Evolutionary conservation across 2,113 vertebrate genomes (phyloP).

Genomic region (Cebus imitator): DNA sequence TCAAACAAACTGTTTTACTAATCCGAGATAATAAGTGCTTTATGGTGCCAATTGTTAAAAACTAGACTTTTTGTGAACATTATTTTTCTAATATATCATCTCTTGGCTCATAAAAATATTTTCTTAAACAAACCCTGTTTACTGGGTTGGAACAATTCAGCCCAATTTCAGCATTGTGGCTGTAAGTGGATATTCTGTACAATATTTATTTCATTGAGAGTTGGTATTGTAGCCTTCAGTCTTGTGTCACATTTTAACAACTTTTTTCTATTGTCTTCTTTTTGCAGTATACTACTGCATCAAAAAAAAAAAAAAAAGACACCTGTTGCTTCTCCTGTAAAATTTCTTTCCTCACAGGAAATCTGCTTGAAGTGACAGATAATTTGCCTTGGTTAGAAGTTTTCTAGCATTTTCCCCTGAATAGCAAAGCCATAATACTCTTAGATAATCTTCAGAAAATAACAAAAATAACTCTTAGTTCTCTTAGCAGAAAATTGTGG

Average conservation of each 20-base stretch:
- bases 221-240: constrained; percentile 11
- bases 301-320: constrained; percentile 24
- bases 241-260: neutral
- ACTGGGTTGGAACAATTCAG: neutral
- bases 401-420: neutral
- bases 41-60: constrained; percentile 63
- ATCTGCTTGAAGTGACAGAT: neutral
- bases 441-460: neutral
- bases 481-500: constrained; percentile 22
- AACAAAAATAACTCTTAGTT: neutral
- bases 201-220: constrained; percentile 11
- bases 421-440: neutral
- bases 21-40: constrained; percentile 64
- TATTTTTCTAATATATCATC: constrained; percentile 49
- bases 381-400: neutral
- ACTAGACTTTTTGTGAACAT: constrained; percentile 49
- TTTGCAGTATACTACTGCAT: neutral
- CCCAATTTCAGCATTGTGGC: constrained; percentile 8
- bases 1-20: constrained; percentile 66
- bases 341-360: neutral
- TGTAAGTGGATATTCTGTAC: neutral
- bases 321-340: constrained; percentile 68
- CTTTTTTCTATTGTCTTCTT: neutral
- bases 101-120: constrained; percentile 39
- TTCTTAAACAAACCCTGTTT: constrained; percentile 26